phyloP scores from a whole-genome alignment of 2,113 vertebrate species.

The Odontophorus gujanensis region DNA sequence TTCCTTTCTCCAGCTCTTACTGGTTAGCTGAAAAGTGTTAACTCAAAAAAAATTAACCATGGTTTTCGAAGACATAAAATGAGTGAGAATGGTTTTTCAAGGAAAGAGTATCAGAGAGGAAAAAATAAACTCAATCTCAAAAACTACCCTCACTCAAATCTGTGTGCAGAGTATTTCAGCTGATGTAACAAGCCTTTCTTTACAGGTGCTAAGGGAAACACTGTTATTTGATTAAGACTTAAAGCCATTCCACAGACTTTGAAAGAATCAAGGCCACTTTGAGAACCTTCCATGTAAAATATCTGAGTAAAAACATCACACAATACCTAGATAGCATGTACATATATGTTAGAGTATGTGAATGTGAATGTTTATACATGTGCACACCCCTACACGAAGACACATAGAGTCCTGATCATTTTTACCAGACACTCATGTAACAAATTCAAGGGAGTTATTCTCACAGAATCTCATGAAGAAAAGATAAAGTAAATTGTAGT shows the following conservation, averaged over 20 bases:
- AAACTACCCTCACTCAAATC: not conserved
- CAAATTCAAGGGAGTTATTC: not conserved
- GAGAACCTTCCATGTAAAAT: not conserved
- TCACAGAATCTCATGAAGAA: not conserved
- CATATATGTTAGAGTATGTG: not conserved
- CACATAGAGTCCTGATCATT: not conserved
- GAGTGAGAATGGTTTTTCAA: not conserved
- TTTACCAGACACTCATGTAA: not conserved
- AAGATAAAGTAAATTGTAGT: not conserved
- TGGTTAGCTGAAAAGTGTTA: not conserved
- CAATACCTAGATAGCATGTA: not conserved
- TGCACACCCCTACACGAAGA: not conserved
- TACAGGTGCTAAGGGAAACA: not conserved
- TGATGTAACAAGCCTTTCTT: not conserved
- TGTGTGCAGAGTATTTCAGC: not conserved
- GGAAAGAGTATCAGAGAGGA: not conserved
- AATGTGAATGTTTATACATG: accelerated
- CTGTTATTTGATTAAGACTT: not conserved
- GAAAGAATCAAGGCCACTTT: not conserved
- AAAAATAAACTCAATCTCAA: not conserved
- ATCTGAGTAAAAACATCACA: not conserved
- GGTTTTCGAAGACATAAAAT: not conserved
- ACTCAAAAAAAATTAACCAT: not conserved
- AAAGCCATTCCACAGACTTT: not conserved
- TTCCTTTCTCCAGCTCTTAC: not conserved